Base-by-base conservation (phyloP, 1,140 invertebrate species). In the Pseudobourletiella spinata region DNA sequence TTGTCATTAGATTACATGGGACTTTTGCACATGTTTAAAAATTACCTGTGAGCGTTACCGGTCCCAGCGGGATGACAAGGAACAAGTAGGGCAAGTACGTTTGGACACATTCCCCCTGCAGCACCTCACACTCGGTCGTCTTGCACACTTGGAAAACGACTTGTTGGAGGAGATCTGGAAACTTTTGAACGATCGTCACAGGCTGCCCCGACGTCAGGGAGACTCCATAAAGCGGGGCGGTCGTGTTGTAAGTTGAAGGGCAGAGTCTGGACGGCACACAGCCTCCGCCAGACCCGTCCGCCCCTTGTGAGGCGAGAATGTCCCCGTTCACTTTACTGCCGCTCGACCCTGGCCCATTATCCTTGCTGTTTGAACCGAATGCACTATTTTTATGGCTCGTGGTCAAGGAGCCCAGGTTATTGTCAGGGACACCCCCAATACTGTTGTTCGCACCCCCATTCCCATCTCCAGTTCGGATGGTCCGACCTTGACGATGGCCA, bases 181-280 rank as follows among this genome's bases (percentile, higher is more conserved):
- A 94, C 75, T 93, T 94, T 77, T 94, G 91, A 24, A 93, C 90
- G 67, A 94, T 94, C 29, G 90, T 92, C 55, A 93, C 89, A 1
- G 89, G 89, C 25, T 92, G 88, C 14, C 90, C 90, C 22, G 89
- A 91, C 2, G 91, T 94, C 4, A 94, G 77, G 24, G 88, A 91
- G 24, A 93, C 88, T 3, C 91, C 91, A 74, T 91, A 59, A 8
- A 92, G 89, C 2, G 90, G 90, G 14, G 90, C 91, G 30, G 90
- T 93, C 2, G 90, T 93, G 75, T 93, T 93, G 76, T 91, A 93
- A 50, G 88, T 80, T 3, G 89, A 91, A 72, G 86, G 85, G 72
- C 91, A 94, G 16, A 94, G 78, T 56, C 90, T 78, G 2, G 84
- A 76, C 0, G 89, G 86, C 20, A 84, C 70, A 28, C 71, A 63